Percentiles rank a stretch among this genome's conserved stretches.
These are phyloP conservation scores for Leptobrachium leishanense DNA, from an alignment of 2,113 vertebrate species.

Conservation along the genomic window DNA sequence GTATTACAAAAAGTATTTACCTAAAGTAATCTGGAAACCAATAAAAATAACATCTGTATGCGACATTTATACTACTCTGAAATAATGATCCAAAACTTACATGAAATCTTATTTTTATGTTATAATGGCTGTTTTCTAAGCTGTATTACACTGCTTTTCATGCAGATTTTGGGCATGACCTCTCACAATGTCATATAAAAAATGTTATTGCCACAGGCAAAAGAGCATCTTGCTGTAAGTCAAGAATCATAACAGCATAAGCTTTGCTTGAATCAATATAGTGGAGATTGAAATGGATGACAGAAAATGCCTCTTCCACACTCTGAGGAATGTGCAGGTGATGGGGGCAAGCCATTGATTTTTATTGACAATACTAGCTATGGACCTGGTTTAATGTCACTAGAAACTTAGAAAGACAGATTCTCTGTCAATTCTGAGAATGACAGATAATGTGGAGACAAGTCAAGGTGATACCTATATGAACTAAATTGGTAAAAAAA, in stretches of 20 bases:
- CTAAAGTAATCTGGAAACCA: neutral
- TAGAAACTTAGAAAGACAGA: neutral
- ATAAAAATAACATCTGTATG: constrained; percentile 12
- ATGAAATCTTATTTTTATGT: constrained; percentile 19
- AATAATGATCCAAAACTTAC: constrained; percentile 10
- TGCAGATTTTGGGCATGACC: constrained; percentile 16
- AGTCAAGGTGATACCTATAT: too few relatives aligned
- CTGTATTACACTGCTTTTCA: neutral
- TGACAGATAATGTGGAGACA: neutral
- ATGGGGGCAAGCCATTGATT: constrained; percentile 28
- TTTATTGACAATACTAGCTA: constrained; percentile 11
- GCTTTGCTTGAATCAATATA: constrained; percentile 25
- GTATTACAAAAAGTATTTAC: neutral
- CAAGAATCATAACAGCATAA: constrained; percentile 4
- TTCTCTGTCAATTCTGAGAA: constrained; percentile 6
- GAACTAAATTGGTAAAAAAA: too few relatives aligned
- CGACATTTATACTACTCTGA: constrained; percentile 8
- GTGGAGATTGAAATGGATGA: constrained; percentile 10
- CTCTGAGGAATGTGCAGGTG: constrained; percentile 24
- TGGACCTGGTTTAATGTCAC: constrained; percentile 15
- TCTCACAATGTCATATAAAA: constrained; percentile 30
- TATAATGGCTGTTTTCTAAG: neutral
- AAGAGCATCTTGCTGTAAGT: constrained; percentile 15
- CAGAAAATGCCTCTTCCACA: constrained; percentile 12
- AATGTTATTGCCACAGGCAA: constrained; percentile 25